Percentiles rank a stretch among this genome's conserved stretches.
Evolutionary conservation across 30 jellyfish, hydroid and myxozoan species (phyloP).

Genomic region (Catostylus mosaicus): DNA sequence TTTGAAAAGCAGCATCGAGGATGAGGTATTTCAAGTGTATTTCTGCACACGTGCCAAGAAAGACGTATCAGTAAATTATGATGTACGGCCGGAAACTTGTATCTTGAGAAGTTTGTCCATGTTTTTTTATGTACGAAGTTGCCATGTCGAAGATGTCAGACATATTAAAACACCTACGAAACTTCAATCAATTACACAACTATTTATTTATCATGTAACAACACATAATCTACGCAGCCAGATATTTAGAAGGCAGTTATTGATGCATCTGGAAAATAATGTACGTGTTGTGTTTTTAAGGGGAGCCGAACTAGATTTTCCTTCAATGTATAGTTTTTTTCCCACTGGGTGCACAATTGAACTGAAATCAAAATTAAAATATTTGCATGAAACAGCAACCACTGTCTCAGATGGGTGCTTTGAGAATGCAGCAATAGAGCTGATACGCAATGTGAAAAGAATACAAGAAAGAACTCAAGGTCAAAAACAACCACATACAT

Average conservation of each 20-base stretch:
- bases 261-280: conserved; percentile 29
- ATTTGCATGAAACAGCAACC: conserved; percentile 47
- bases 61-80: conserved; percentile 10
- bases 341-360: conserved; percentile 58
- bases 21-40: conserved; percentile 45
- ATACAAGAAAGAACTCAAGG: conserved; percentile 26
- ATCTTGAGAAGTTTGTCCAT: conserved; percentile 47
- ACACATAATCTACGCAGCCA: conserved; percentile 61
- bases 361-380: conserved; percentile 31
- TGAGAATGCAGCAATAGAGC: conserved; percentile 52
- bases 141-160: conserved; percentile 55
- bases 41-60: conserved; percentile 61
- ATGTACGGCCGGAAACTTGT: conserved; percentile 51
- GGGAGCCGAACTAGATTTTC: conserved; percentile 24
- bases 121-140: conserved; percentile 39
- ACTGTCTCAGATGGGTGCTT: conserved; percentile 21
- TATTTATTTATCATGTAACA: conserved; percentile 44
- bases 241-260: conserved; percentile 46
- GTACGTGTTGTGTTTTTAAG: conserved; percentile 17
- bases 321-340: conserved; percentile 27
- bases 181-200: neutral
- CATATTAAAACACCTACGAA: neutral
- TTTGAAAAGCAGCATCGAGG: conserved; percentile 15
- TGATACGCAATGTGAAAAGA: conserved; percentile 30
- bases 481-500: conserved; percentile 14